Evolutionary conservation across 2,797 vertebrate species (phyloP).

Genomic region (Eurystomus glaucurus): DNA sequence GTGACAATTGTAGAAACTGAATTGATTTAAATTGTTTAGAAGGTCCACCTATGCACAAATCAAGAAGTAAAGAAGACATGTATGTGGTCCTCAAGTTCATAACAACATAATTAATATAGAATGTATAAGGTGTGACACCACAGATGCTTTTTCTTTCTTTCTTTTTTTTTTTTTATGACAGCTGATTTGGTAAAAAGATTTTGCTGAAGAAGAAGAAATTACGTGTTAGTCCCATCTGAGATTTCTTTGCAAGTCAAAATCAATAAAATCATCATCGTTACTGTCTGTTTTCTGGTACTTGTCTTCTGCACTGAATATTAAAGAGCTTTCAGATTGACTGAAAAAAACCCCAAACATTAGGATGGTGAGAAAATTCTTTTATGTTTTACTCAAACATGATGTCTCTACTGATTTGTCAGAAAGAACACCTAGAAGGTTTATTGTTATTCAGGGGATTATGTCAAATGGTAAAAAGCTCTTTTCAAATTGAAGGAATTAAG

Average conservation of each 20-base stretch:
- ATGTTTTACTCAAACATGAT: constrained; percentile 37
- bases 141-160: not conserved
- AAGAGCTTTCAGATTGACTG: not conserved
- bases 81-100: not conserved
- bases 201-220: constrained; percentile 36
- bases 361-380: constrained; percentile 38
- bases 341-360: not conserved
- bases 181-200: not conserved
- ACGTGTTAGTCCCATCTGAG: not conserved
- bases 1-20: not conserved
- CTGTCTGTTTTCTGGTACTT: constrained; percentile 34
- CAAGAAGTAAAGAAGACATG: not conserved
- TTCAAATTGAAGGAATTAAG: constrained; percentile 49
- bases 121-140: not conserved
- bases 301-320: constrained; percentile 48
- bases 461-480: constrained; percentile 29
- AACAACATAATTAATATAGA: not conserved
- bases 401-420: constrained; percentile 46
- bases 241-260: constrained; percentile 64
- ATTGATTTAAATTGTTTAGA: not conserved
- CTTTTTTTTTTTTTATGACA: not conserved
- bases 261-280: constrained; percentile 63
- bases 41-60: not conserved
- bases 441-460: constrained; percentile 27
- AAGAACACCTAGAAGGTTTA: constrained; percentile 12